Conservation (phyloP, 2,113 vertebrate genomes). For the Limnothrissa miodon region DNA sequence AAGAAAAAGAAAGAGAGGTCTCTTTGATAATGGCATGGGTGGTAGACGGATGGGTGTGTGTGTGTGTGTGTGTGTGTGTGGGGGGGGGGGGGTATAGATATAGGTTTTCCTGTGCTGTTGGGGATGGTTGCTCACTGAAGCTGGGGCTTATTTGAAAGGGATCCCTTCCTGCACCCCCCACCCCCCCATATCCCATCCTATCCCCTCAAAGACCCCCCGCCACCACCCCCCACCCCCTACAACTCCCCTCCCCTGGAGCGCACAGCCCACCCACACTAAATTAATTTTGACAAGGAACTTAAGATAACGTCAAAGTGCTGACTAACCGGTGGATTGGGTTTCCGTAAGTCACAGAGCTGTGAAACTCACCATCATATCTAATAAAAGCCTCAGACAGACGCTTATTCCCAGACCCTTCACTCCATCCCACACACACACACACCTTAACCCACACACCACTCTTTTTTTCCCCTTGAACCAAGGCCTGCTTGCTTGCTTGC, state of each 20-base stretch:
- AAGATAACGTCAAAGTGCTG: conserved; percentile 72
- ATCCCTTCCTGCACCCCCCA: conserved; percentile 58
- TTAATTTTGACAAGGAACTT: conserved; percentile 79
- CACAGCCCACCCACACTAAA: conserved; percentile 71
- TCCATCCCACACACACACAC: too few species aligned
- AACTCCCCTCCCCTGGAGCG: conserved; percentile 60
- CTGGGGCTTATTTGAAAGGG: conserved; percentile 72
- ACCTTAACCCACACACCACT: conserved; percentile 3
- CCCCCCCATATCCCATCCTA: conserved; percentile 28
- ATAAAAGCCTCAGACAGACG: conserved; percentile 73
- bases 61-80: too few species aligned
- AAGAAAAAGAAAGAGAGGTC: conserved; percentile 56
- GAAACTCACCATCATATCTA: conserved; percentile 76
- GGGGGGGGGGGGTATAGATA: conserved; percentile 47
- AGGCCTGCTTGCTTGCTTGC: conserved; percentile 1
- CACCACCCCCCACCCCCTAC: conserved; percentile 53
- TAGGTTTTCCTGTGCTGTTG: conserved; percentile 73
- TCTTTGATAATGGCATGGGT: conserved; percentile 61
- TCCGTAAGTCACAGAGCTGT: conserved; percentile 73
- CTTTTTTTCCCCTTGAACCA: conserved; percentile 23
- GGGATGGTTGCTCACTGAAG: conserved; percentile 68
- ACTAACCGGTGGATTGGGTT: conserved; percentile 76
- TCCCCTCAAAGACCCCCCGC: not conserved
- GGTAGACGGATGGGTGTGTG: not conserved
- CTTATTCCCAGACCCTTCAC: conserved; percentile 29